Evolutionary conservation across 2,113 vertebrate species (phyloP), one percentile per base, ranked within the genome.

Genomic region (Trematomus loennbergii): DNA sequence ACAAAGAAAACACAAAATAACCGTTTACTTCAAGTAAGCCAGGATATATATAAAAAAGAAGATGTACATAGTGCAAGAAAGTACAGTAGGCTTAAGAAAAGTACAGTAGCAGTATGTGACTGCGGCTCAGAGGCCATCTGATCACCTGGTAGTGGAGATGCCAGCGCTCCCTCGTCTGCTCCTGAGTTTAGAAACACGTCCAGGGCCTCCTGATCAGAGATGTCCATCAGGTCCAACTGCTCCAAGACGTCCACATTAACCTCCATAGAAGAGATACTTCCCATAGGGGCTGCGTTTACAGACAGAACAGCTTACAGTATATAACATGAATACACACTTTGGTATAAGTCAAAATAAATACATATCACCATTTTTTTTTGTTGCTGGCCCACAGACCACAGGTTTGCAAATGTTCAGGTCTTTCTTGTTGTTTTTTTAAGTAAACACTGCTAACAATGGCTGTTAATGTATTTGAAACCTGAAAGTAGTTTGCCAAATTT

Each of bases 201-300:
- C 9, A 97, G 89, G 8, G 96, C 95, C 67, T 98, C 97, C 75
- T 97, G 97, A 89, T 98, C 97, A 4, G 96, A 96, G 78, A 98
- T 91, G 82, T 98, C 97, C 89, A 97, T 95, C 82, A 98, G 88
- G 55, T 98, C 97, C 94, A 98, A 96, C 85, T 97, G 97, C 90
- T 98, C 97, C 87, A 98, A 91, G 45, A 96, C 94, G 75, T 98
- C 97, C 89, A 98, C 97, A 0, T 98, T 98, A 84, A 98, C 97
- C 86, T 98, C 97, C 97, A 98, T 98, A 49, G 97, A 98, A 0
- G 97, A 98, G 86, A 98, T 97, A 55, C 97, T 98, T 50, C 97
- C 97, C 85, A 98, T 96, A 11, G 97, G 97, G 9, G 97, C 97
- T 98, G 87, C 16, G 71, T 4, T 7, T 6, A 58, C 45, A 61